Percentiles rank a stretch among this genome's conserved stretches.
Evolutionary conservation across 1,140 invertebrate species (phyloP).

Genomic region (Protaetia brevitarsis): DNA sequence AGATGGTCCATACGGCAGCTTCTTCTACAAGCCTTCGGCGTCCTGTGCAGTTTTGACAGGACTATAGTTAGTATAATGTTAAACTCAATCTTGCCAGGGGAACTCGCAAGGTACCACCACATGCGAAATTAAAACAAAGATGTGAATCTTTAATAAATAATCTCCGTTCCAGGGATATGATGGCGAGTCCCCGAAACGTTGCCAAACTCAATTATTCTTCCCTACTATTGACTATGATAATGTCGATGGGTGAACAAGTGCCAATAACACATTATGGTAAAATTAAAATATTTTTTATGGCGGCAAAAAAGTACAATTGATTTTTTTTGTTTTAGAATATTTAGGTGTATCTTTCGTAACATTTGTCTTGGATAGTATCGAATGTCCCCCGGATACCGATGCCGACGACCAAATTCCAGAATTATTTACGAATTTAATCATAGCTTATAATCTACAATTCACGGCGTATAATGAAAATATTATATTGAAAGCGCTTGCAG

Average conservation of each 20-base stretch:
- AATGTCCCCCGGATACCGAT: conserved; percentile 71
- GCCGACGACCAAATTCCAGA: conserved; percentile 78
- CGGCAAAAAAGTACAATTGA: conserved; percentile 13
- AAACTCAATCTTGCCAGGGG: conserved; percentile 81
- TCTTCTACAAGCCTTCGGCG: conserved; percentile 78
- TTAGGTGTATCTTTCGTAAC: conserved; percentile 75
- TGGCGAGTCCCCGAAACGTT: conserved; percentile 66
- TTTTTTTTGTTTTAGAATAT: conserved; percentile 61
- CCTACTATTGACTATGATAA: conserved; percentile 76
- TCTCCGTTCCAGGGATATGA: conserved; percentile 59
- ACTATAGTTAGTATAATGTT: conserved; percentile 76
- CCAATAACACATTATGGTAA: conserved; percentile 77
- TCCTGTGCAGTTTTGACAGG: conserved; percentile 79
- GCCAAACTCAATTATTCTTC: conserved; percentile 72
- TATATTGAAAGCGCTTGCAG: conserved; percentile 69
- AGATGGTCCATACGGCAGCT: conserved; percentile 77
- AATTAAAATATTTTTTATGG: conserved; percentile 27
- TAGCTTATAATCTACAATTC: conserved; percentile 89
- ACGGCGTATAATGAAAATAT: conserved; percentile 64
- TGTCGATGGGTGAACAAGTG: conserved; percentile 84
- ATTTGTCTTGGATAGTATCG: conserved; percentile 77
- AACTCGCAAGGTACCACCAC: conserved; percentile 67
- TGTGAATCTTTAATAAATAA: conserved; percentile 2
- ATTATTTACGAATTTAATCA: conserved; percentile 75
- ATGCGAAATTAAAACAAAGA: too few species aligned